Percentiles rank a stretch among this genome's conserved stretches.
These are phyloP conservation scores for Aegotheles bennettii DNA, from an alignment of 2,113 vertebrate species.

Conservation along the genomic window DNA sequence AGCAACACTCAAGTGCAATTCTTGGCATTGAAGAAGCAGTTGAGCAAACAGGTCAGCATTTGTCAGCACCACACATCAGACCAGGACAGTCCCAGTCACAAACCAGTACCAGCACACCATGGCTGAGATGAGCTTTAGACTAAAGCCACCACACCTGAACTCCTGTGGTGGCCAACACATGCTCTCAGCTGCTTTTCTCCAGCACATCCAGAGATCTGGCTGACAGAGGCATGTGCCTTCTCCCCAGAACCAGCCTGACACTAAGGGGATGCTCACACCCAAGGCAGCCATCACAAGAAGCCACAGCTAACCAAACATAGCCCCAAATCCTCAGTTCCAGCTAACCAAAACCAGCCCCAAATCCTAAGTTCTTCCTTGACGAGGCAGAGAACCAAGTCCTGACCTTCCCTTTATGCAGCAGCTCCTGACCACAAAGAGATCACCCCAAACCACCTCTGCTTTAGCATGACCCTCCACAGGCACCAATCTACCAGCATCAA, in stretches of 20 bases:
- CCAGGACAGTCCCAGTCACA: not conserved
- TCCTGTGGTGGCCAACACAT: not conserved
- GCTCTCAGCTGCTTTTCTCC: not conserved
- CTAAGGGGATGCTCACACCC: rapidly evolving
- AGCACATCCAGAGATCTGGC: not conserved
- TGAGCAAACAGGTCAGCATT: not conserved
- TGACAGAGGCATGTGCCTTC: not conserved
- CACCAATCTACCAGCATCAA: not conserved
- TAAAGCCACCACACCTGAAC: not conserved
- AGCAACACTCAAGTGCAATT: not conserved
- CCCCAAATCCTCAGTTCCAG: not conserved
- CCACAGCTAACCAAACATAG: not conserved
- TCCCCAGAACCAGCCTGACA: not conserved
- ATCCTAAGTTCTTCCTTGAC: not conserved
- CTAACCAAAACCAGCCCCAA: not conserved
- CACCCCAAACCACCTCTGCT: not conserved
- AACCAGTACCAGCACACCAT: not conserved
- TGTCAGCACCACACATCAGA: not conserved
- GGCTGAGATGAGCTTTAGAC: not conserved
- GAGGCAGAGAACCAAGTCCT: not conserved
- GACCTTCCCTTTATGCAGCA: not conserved
- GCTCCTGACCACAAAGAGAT: not conserved
- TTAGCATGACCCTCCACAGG: not conserved
- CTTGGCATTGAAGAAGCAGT: not conserved
- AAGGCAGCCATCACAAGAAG: not conserved